Base-by-base conservation (phyloP, 2,113 vertebrate species). In the Nipponia nippon region DNA sequence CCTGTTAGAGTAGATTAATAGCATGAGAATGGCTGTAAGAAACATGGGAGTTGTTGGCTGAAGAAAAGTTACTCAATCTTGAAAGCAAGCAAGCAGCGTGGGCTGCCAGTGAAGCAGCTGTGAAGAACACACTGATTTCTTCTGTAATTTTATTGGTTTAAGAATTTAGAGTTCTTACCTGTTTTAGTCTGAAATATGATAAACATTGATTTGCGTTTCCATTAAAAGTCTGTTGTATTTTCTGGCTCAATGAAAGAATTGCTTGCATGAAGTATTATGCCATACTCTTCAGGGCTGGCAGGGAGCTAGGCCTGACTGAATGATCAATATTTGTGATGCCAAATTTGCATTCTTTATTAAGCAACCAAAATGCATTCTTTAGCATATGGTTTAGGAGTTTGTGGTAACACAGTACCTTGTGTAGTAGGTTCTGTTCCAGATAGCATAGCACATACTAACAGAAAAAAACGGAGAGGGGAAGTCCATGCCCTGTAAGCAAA, bases 401-500 rank as follows among this genome's bases (percentile, higher is more conserved):
- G 32, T 34, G n/a, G 20, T 79, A 75, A 88, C 2, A 16, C 5
- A 42, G n/a, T 38, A 27, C 16, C 36, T 49, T 69, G 30, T 3
- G 23, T 22, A 66, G 19, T 25, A 91, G 52, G 42, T 16, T 78
- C n/a, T 73, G n/a, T 32, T 81, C 47, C 83, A 92, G 71, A 63
- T 1, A 90, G n/a, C 52, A 85, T 4, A 63, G 92, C 70, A 94
- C 53, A 70, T 32, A 93, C 52, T 62, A 92, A 87, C 40, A 86
- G 46, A 58, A 95, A 78, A 91, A 95, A 89, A 16, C 62, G n/a
- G 56, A 90, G 61, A 93, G 69, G 70, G 23, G 34, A 97, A 95
- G 89, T 89, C 84, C 79, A 78, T 69, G 85, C 63, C 56, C 67
- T 73, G 52, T 84, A 95, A 90, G 92, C 62, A 96, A 92, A 97